A percentile compares a stretch with the other conserved stretches of the same genome.
Evolutionary conservation across 2,888 invertebrate species (phyloP).

Genomic region (Balanococcus diminutus): DNA sequence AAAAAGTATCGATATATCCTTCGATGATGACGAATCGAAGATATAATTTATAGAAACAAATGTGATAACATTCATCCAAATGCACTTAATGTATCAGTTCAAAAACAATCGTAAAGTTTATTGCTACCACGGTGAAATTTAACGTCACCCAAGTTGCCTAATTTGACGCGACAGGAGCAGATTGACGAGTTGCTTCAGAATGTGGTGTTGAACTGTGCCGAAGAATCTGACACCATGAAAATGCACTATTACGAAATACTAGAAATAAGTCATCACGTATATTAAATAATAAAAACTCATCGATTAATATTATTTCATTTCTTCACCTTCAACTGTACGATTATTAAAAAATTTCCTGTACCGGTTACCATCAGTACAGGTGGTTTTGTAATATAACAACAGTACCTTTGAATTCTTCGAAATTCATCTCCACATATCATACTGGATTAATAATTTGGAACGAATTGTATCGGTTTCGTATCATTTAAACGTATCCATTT

Average conservation of each 20-base stretch:
- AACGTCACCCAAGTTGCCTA: not conserved
- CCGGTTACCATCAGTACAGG: not conserved
- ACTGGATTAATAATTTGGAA: conserved; percentile 13
- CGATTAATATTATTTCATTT: not conserved
- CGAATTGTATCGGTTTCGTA: conserved; percentile 1
- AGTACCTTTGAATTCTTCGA: conserved; percentile 2
- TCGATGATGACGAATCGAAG: not conserved
- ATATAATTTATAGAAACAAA: conserved; percentile 6
- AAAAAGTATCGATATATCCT: not conserved
- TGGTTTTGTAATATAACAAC: not conserved
- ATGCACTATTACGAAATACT: not conserved
- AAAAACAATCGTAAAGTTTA: not conserved
- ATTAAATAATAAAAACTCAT: not conserved
- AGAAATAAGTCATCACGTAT: not conserved
- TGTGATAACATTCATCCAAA: not conserved
- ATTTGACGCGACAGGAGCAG: not conserved
- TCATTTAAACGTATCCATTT: not conserved
- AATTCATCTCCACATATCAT: not conserved
- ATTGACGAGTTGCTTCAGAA: no score
- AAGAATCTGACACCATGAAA: not conserved
- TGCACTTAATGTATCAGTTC: not conserved
- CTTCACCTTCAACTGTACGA: not conserved
- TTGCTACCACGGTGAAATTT: not conserved
- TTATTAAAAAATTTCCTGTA: not conserved
- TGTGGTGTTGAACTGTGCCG: not conserved